Conservation (phyloP, 2,797 vertebrate species). For the Nasua narica region DNA sequence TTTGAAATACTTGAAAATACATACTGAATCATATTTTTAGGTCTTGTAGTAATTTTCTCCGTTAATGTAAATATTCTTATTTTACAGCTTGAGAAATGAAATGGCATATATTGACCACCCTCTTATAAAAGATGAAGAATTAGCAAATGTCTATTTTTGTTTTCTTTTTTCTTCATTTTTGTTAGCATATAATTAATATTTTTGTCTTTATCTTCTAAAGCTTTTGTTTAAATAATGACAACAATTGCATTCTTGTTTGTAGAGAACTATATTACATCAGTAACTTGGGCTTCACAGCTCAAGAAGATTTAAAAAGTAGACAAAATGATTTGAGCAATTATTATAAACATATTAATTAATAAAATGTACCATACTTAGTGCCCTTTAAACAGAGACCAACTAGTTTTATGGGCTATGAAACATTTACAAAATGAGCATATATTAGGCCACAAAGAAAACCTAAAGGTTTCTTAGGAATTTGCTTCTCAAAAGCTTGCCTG, state of each 20-base stretch:
- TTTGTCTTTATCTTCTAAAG: not conserved
- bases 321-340: not conserved
- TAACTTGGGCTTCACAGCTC: not conserved
- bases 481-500: not conserved
- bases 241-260: not conserved
- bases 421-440: not conserved
- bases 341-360: not conserved
- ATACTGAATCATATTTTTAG: not conserved
- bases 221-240: not conserved
- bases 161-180: not conserved
- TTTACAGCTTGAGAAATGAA: not conserved
- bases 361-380: not conserved
- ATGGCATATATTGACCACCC: not conserved
- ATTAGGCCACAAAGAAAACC: not conserved
- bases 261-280: not conserved
- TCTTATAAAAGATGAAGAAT: not conserved
- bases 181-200: not conserved
- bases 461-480: not conserved
- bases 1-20: not conserved
- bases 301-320: not conserved
- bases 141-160: not conserved
- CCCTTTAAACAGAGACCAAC: not conserved
- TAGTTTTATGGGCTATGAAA: not conserved
- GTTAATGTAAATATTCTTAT: not conserved
- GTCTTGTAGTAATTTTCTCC: not conserved